A percentile compares a stretch with the other conserved stretches of the same genome.
Conservation (phyloP, 2,888 invertebrate species). For the Junonia oenone region DNA sequence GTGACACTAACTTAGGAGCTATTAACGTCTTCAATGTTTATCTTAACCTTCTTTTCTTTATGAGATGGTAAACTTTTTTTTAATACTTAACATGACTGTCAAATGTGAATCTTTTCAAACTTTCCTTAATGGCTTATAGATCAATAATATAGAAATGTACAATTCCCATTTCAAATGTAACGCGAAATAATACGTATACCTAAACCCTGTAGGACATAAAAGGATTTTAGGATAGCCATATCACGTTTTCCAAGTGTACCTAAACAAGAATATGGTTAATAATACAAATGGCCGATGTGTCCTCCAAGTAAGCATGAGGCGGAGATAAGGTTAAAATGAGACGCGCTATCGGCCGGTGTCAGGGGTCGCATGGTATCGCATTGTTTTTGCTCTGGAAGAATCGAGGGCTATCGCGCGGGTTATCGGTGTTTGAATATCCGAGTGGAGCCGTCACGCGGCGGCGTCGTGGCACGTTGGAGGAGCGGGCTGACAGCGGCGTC, state of each 20-base stretch:
- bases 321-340: constrained; percentile 17
- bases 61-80: too few species aligned
- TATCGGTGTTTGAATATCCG: constrained; percentile 19
- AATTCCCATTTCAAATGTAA: too few species aligned
- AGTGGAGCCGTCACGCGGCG: constrained; percentile 3
- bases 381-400: constrained; percentile 35
- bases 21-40: background rate
- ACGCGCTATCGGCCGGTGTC: constrained; percentile 31
- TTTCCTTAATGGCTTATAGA: too few species aligned
- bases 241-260: background rate
- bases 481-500: background rate
- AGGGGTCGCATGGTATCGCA: constrained; percentile 34
- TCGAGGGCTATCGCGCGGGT: constrained; percentile 33
- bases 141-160: too few species aligned
- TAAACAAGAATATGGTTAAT: background rate
- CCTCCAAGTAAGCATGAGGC: constrained; percentile 13
- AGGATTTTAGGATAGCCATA: background rate
- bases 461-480: background rate
- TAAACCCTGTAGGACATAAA: too few species aligned
- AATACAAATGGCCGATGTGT: background rate
- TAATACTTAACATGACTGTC: too few species aligned
- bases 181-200: too few species aligned
- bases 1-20: too few species aligned
- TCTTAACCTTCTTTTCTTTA: too few species aligned
- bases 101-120: too few species aligned